Evolutionary conservation across 2,113 vertebrate species (phyloP), one percentile per base, ranked within the genome.

Genomic region (Pleuronectes platessa): DNA sequence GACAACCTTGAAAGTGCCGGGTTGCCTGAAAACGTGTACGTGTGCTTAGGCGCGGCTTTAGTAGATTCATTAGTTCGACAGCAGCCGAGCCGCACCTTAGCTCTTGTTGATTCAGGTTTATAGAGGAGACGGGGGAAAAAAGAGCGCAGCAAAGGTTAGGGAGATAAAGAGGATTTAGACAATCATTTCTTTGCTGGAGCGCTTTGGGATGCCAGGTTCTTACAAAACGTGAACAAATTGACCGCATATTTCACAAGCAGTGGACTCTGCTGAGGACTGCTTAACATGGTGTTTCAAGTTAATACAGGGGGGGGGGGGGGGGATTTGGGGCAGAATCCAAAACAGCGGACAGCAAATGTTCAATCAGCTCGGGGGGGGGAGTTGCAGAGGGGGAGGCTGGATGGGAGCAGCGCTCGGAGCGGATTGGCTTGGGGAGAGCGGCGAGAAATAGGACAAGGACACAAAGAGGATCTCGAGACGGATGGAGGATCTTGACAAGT

Each of bases 271-370:
- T 59, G 87, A 82, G 71, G 69, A 65, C 86, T 21, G 59, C 79
- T 88, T 79, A 84, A 81, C 82, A 59, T 20, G 68, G 71, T 68
- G 74, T 80, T 82, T 85, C 64, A 71, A 71, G 40, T 89, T 85
- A 67, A 80, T 81, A 81, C 75, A 15, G 26, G 26, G 26, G 26
- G 26, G 26, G 53, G 51, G 51, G 17, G 51, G 51, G 51, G 17
- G 80, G 81, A 83, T 86, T 89, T 86, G 84, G 79, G 82, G 79
- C 71, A 8, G 62, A 87, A 80, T 86, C 89, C 83, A 90, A 89
- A 51, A 83, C 79, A 87, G 74, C 49, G 61, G 88, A 60, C 76
- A 67, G 77, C 79, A 79, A 83, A 87, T 85, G 85, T 88, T 87
- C 81, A 88, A 82, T 90, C 84, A 80, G 75, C 83, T 85, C 81